Conservation (phyloP, 2,888 invertebrate species). For the Boloria euphrosyne region DNA sequence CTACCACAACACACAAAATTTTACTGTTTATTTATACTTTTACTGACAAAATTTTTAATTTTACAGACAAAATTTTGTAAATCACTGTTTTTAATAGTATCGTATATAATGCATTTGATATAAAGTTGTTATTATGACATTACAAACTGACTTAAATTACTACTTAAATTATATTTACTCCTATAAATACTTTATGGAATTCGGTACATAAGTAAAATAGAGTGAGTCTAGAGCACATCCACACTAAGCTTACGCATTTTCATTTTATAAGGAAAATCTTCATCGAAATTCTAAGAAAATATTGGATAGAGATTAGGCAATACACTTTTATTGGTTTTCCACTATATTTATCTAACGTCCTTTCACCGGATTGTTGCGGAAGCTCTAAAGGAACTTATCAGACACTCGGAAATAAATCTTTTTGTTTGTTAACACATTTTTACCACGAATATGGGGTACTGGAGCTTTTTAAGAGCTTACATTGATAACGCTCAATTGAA, state of each 20-base stretch:
- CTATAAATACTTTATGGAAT: neutral
- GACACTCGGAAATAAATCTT: constrained; percentile 74
- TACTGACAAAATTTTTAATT: too few relatives aligned
- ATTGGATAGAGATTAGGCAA: constrained; percentile 81
- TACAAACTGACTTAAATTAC: too few relatives aligned
- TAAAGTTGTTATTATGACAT: too few relatives aligned
- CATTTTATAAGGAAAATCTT: constrained; percentile 68
- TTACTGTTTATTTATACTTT: too few relatives aligned
- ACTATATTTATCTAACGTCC: constrained; percentile 79
- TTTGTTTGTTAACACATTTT: constrained; percentile 79
- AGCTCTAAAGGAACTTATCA: constrained; percentile 67
- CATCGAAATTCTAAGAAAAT: constrained; percentile 78
- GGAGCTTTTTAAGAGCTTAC: constrained; percentile 48
- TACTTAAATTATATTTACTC: too few relatives aligned
- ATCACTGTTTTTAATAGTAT: too few relatives aligned
- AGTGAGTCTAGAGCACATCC: constrained; percentile 46
- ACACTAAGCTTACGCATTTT: constrained; percentile 40
- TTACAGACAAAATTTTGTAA: too few relatives aligned
- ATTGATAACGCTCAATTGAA: constrained; percentile 59
- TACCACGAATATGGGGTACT: constrained; percentile 52
- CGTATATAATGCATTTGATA: too few relatives aligned
- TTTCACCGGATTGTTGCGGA: constrained; percentile 54
- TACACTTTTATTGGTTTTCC: constrained; percentile 79
- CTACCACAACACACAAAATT: too few relatives aligned
- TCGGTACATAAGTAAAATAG: constrained; percentile 1